Percentiles rank a stretch among this genome's conserved stretches.
Evolutionary conservation across 1,140 invertebrate genomes (phyloP).

Genomic region (Centruroides sculpturatus): DNA sequence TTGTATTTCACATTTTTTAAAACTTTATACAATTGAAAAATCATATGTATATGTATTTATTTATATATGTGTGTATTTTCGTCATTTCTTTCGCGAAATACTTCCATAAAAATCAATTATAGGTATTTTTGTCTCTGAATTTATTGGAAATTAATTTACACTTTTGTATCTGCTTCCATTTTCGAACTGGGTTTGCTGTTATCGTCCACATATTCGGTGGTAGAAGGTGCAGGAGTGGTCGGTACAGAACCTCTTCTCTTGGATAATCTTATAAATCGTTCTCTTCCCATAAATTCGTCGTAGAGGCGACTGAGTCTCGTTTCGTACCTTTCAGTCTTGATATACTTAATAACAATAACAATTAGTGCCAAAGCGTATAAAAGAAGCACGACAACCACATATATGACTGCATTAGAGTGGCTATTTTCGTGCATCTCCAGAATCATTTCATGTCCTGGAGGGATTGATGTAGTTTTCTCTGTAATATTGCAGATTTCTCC

Average conservation of each 20-base stretch:
- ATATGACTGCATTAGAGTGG: constrained; percentile 13
- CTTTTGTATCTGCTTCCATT: too few relatives aligned
- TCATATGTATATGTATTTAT: too few relatives aligned
- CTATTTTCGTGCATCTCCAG: constrained; percentile 17
- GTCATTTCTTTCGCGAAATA: too few relatives aligned
- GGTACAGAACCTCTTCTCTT: constrained; percentile 6
- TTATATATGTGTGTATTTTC: too few relatives aligned
- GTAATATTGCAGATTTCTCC: too few relatives aligned
- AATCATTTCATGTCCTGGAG: constrained; percentile 8
- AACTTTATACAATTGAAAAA: too few relatives aligned
- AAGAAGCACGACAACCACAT: constrained; percentile 15
- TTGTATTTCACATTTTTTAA: too few relatives aligned
- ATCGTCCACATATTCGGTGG: not conserved
- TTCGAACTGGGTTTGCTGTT: too few relatives aligned
- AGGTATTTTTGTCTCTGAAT: too few relatives aligned
- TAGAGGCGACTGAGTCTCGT: constrained; percentile 11
- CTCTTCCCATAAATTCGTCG: constrained; percentile 13
- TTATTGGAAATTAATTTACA: too few relatives aligned
- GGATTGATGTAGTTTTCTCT: too few relatives aligned
- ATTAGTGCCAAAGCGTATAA: constrained; percentile 15
- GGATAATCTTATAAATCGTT: constrained; percentile 12
- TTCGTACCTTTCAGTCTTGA: constrained; percentile 13
- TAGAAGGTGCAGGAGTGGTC: not conserved
- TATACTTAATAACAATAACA: constrained; percentile 12
- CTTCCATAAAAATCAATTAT: too few relatives aligned